phyloP scores from a whole-genome alignment of 2,113 vertebrate species.

The Ceyx melanurus region DNA sequence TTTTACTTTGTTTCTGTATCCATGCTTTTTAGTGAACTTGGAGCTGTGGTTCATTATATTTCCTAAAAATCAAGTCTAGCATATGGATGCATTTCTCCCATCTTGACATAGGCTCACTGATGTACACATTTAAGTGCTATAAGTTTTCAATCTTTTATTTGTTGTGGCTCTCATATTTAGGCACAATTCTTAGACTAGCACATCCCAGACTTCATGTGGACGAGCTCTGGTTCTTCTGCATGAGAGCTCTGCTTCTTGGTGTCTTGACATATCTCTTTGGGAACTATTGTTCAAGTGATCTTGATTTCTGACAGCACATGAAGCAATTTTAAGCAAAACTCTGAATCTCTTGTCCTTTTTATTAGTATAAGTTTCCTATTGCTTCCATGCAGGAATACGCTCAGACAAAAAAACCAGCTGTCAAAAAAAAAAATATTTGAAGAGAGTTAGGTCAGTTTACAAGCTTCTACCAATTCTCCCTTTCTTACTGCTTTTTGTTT shows the following conservation, averaged over 20 bases:
- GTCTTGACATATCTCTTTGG: not conserved
- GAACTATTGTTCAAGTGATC: not conserved
- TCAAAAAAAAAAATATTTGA: not conserved
- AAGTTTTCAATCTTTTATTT: not conserved
- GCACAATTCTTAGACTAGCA: not conserved
- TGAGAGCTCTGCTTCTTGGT: not conserved
- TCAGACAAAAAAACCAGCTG: not conserved
- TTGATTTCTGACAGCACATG: not conserved
- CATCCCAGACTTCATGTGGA: not conserved
- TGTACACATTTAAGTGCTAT: not conserved
- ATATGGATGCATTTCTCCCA: not conserved
- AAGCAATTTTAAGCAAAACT: not conserved
- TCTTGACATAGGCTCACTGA: not conserved
- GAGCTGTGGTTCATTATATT: not conserved
- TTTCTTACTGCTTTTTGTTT: not conserved
- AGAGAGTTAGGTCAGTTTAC: not conserved
- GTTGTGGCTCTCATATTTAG: not conserved
- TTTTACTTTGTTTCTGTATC: not conserved
- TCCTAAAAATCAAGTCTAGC: not conserved
- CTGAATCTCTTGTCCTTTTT: not conserved
- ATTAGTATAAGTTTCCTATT: not conserved
- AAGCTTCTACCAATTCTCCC: not conserved
- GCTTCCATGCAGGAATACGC: not conserved
- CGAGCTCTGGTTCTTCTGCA: not conserved
- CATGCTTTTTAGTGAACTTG: not conserved